Conservation (phyloP, 2,113 vertebrate species). For the Lates calcarifer region DNA sequence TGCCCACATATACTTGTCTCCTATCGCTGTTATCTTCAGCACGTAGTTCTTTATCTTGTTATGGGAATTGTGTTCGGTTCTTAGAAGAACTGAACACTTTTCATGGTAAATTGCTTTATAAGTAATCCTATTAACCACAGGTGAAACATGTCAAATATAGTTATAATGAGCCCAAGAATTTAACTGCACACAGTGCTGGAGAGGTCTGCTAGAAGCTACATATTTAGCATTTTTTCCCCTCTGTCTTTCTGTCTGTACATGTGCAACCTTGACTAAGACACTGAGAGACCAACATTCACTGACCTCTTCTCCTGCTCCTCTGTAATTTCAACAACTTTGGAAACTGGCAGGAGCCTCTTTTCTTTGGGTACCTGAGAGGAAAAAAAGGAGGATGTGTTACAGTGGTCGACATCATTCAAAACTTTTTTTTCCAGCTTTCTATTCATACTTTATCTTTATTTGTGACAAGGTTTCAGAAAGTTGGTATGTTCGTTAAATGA, state of each 20-base stretch:
- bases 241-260: conserved; percentile 12
- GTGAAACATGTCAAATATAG: conserved; percentile 6
- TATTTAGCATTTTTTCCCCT: conserved; percentile 10
- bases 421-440: neutral
- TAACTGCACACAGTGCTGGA: neutral
- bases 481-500: too few species aligned
- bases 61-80: neutral
- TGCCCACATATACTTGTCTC: neutral
- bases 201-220: too few species aligned
- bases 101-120: neutral
- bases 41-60: neutral
- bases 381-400: conserved; percentile 1
- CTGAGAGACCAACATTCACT: conserved; percentile 32
- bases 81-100: conserved; percentile 1
- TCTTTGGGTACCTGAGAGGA: conserved; percentile 94
- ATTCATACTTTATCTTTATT: neutral
- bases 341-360: conserved; percentile 91
- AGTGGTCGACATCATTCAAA: neutral
- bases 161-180: neutral
- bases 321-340: conserved; percentile 90
- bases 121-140: neutral
- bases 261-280: neutral
- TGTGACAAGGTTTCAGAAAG: too few species aligned
- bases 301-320: conserved; percentile 98
- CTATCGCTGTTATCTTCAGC: neutral